Base-by-base conservation (phyloP, 2,797 vertebrate genomes). In the Tokudaia tokunoshimensis region DNA sequence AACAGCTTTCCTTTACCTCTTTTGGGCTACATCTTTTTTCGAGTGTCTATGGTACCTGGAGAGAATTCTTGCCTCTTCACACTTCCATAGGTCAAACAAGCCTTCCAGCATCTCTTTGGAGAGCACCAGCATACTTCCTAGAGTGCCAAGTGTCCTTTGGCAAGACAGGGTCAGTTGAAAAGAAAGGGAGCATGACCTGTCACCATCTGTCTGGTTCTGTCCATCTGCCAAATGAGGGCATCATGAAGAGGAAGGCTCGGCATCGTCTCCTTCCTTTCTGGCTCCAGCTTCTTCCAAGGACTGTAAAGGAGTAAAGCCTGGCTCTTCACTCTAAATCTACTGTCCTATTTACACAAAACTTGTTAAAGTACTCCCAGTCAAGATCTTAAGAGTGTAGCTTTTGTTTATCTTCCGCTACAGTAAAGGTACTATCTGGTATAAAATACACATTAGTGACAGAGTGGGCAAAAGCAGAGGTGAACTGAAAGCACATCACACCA, bases 191-290 rank as follows among this genome's bases (percentile, higher is more conserved):
- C 74, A 34, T 81, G 92, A 76, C 79, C 89, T 88, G 47, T 85
- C 44, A 59, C 47, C 52, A 93, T 82, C 83, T 86, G 52, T 61
- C 81, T 63, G 24, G 55, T 37, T 2, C 5, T 44, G 52, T 59
- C 84, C 67, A 67, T 95, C 94, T 96, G 74, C 89, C 93, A 88
- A 92, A 65, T 65, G 70, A 92, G 44, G 52, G 52, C 67, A 61
- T 91, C 52, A 24, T 31, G 29, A 47, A 85, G 65, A 92, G 13
- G 8, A n/a, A 93, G 41, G 15, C 44, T 76, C 20, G 84, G 19
- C 12, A 31, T 75, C 37, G 8, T 55, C 47, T 81, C 29, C 63
- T 26, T 41, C 50, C 67, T 65, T 84, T 76, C 85, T 88, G 41
- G 26, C 10, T 22, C 6, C 3, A 52, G 63, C 41, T 2, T 82